These are phyloP conservation scores for Drosophila algonquin DNA, from an alignment of 2,888 invertebrate genomes.

Conservation along the genomic window DNA sequence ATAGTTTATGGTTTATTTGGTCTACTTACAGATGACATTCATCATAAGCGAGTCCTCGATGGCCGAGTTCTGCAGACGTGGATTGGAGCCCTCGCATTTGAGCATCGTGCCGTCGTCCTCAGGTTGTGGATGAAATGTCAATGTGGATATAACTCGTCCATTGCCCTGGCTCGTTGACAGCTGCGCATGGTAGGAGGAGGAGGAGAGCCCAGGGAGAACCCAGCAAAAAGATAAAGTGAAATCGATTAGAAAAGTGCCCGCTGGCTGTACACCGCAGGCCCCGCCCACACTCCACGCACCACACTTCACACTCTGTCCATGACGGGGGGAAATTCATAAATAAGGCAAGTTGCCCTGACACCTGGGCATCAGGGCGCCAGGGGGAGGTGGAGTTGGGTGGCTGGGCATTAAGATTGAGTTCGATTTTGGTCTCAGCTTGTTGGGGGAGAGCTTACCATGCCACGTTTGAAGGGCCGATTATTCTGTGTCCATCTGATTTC, in stretches of 20 bases:
- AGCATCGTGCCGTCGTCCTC: constrained; percentile 93
- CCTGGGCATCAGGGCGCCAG: not conserved
- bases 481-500: constrained; percentile 93
- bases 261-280: constrained; percentile 11
- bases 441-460: constrained; percentile 86
- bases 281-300: not conserved
- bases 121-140: constrained; percentile 92
- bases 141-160: constrained; percentile 90
- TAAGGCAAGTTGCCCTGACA: constrained; percentile 58
- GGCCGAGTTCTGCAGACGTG: constrained; percentile 89
- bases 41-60: constrained; percentile 92
- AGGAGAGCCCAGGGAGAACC: constrained; percentile 3
- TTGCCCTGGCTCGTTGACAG: constrained; percentile 88
- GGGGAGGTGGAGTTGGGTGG: not conserved
- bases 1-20: not conserved
- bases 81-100: constrained; percentile 94
- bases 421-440: not conserved
- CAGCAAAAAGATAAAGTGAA: constrained; percentile 52
- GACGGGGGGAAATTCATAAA: constrained; percentile 64
- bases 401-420: constrained; percentile 26
- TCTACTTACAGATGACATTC: constrained; percentile 94
- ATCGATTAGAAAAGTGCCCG: constrained; percentile 77
- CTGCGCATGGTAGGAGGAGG: constrained; percentile 81
- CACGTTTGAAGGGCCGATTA: constrained; percentile 90
- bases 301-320: constrained; percentile 12